Percentiles rank a stretch among this genome's conserved stretches.
Conservation (phyloP, 2,113 vertebrate species). For the Perccottus glenii region DNA sequence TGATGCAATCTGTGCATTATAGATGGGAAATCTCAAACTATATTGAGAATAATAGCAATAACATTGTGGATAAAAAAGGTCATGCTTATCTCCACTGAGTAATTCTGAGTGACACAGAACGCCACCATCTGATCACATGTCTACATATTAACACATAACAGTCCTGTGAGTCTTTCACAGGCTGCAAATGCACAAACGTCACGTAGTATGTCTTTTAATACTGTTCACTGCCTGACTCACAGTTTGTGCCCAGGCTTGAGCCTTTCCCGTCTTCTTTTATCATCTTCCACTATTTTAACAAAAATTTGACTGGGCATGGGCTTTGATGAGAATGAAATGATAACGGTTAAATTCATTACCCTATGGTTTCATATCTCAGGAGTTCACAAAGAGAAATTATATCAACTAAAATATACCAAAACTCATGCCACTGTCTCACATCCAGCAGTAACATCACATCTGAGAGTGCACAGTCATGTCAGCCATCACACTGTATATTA, state of each 20-base stretch:
- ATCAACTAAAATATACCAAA: conserved; percentile 33
- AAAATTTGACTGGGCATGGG: conserved; percentile 51
- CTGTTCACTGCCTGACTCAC: conserved; percentile 15
- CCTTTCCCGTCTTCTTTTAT: conserved; percentile 27
- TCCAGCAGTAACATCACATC: neutral
- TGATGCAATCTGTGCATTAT: conserved; percentile 28
- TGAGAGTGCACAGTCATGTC: neutral
- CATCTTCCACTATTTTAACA: conserved; percentile 33
- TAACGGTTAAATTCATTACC: conserved; percentile 22
- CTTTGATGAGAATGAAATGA: conserved; percentile 44
- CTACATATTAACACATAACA: too few species aligned
- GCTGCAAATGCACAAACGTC: too few species aligned
- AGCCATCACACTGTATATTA: neutral
- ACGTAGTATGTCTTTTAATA: too few species aligned
- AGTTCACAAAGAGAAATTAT: conserved; percentile 44
- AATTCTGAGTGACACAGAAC: too few species aligned
- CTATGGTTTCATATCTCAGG: conserved; percentile 35
- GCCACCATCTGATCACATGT: too few species aligned
- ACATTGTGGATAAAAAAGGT: too few species aligned
- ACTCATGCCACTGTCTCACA: conserved; percentile 3
- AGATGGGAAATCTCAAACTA: too few species aligned
- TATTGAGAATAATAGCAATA: too few species aligned
- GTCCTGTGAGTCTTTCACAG: too few species aligned
- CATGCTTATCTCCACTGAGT: too few species aligned
- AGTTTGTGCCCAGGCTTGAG: conserved; percentile 31